Evolutionary conservation across 2,113 vertebrate species (phyloP).

Genomic region (Lontra canadensis): DNA sequence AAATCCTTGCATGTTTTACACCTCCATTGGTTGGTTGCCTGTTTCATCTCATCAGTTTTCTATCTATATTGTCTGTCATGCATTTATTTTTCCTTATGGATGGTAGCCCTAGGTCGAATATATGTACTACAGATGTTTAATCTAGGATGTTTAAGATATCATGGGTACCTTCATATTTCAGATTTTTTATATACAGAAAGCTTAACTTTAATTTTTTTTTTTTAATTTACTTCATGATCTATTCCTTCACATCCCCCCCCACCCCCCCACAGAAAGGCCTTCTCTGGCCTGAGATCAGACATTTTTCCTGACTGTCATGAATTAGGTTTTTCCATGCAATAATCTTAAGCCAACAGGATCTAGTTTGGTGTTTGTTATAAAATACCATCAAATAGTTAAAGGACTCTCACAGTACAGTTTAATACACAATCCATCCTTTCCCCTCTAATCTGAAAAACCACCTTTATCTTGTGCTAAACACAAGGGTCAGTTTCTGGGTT

Average conservation of each 20-base stretch:
- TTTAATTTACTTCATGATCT: not conserved
- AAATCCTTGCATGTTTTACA: not conserved
- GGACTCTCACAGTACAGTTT: not conserved
- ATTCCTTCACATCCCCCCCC: not conserved
- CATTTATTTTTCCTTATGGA: not conserved
- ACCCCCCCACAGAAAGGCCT: not conserved
- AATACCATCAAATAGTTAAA: not conserved
- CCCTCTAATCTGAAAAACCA: not conserved
- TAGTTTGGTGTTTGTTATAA: slow-evolving; percentile 18
- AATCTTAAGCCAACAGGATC: not conserved
- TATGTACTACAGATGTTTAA: not conserved
- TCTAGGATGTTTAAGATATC: not conserved
- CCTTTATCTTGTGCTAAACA: not conserved
- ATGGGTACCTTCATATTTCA: not conserved
- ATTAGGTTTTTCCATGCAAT: not conserved
- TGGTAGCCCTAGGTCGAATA: not conserved
- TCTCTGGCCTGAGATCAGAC: not conserved
- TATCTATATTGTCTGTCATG: not conserved
- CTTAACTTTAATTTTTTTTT: not conserved
- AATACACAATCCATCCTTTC: not conserved
- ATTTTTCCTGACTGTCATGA: not conserved
- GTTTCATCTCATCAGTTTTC: not conserved
- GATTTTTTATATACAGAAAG: not conserved
- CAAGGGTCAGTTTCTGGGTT: not conserved
- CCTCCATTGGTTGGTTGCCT: not conserved